A percentile compares a stretch with the other conserved stretches of the same genome.
Evolutionary conservation across 1,140 invertebrate species (phyloP).

Genomic region (Tetragnatha versicolor): DNA sequence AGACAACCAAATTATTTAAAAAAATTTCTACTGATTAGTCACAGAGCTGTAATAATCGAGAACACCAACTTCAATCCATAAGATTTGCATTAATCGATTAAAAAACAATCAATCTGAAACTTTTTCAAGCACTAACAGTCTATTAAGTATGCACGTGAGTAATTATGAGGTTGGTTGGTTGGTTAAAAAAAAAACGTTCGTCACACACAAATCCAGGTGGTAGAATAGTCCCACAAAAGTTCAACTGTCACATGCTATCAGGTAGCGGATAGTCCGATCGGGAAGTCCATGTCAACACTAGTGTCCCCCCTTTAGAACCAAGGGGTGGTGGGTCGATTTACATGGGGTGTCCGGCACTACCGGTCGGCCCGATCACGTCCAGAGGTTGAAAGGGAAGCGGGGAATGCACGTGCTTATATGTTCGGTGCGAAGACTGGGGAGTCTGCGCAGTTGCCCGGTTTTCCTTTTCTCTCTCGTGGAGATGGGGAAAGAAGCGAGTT

Average conservation of each 20-base stretch:
- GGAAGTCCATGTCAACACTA: neutral
- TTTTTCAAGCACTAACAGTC: too few relatives aligned
- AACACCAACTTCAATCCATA: too few relatives aligned
- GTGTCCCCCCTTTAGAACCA: neutral
- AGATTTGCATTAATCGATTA: too few relatives aligned
- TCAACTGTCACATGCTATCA: neutral
- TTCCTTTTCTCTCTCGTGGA: slow-evolving; percentile 10
- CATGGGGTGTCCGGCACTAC: neutral
- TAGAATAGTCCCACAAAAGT: neutral
- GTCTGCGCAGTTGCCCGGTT: slow-evolving; percentile 29
- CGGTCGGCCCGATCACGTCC: slow-evolving; percentile 28
- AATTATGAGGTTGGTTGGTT: too few relatives aligned
- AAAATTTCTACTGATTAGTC: too few relatives aligned
- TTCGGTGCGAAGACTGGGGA: slow-evolving; percentile 8
- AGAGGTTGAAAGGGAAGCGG: slow-evolving; percentile 33
- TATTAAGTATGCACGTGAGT: too few relatives aligned
- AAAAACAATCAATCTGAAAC: too few relatives aligned
- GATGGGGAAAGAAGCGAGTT: slow-evolving; percentile 7
- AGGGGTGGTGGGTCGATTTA: neutral
- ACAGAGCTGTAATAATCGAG: too few relatives aligned
- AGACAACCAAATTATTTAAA: too few relatives aligned
- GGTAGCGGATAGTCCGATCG: neutral
- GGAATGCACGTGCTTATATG: slow-evolving; percentile 50
- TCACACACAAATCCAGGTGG: neutral
- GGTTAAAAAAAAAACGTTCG: neutral